Evolutionary conservation across 2,888 invertebrate genomes (phyloP), one percentile per base, ranked within the genome.

Genomic region (Pterostichus madidus): DNA sequence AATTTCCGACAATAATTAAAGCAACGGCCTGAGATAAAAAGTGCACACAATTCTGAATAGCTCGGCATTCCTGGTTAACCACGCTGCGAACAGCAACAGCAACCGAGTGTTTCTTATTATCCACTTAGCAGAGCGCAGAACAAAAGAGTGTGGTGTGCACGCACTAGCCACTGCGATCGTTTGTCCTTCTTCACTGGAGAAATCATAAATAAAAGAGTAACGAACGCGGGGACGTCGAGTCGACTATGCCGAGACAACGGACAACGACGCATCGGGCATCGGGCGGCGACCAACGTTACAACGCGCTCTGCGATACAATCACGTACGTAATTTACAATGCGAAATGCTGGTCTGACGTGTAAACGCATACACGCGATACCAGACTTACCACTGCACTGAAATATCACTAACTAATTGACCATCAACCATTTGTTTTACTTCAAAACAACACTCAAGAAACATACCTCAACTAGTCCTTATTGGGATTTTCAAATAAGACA

Each of bases 281-380:
- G 61, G 61, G 44, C 44, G 64, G 32, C 61, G 61, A 32, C 61
- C 79, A 79, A 17, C 24, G 64, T 35, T 64, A 31, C 79, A 79
- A 17, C 44, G 64, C 64, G 32, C 8, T 10, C 31, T 53, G 80
- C 80, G 80, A 80, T 80, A 80, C 53, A 73, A 80, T 80, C 80
- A 80, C 56, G 80, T 71, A 80, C 49, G 80, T 80, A 49, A 80
- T 80, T 80, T 80, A 80, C 73, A 80, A 80, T 80, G 80, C 80
- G 80, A 80, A 80, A 80, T 59, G 71, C 53, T 73, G 61, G 44
- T 71, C 68, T 71, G 52, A 73, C 80, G 80, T 73, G 73, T 59
- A 71, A 71, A 80, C 80, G 73, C 71, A 73, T 68, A 56, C 80
- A 73, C 71, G 52, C 80, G 52, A 75, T 75, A 32, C 39, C 10